Percentiles rank a stretch among this genome's conserved stretches.
phyloP scores from a whole-genome alignment of 1,140 invertebrate genomes.

The Macrobrachium nipponense region DNA sequence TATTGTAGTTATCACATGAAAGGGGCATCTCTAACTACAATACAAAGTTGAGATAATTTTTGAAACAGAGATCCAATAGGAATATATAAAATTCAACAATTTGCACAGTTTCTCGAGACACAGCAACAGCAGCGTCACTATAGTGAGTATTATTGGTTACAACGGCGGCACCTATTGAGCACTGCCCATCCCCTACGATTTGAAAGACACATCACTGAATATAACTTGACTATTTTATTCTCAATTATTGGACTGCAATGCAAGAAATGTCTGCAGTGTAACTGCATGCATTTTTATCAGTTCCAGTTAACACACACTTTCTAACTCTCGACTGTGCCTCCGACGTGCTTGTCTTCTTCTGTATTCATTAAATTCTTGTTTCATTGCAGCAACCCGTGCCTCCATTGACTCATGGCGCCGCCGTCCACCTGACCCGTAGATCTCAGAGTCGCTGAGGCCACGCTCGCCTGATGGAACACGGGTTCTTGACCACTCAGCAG shows the following conservation, averaged over 20 bases:
- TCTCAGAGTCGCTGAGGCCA: slow-evolving; percentile 68
- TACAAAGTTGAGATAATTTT: slow-evolving; percentile 52
- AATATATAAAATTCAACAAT: slow-evolving; percentile 63
- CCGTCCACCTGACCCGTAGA: slow-evolving; percentile 65
- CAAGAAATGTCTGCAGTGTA: slow-evolving; percentile 18
- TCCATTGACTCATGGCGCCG: slow-evolving; percentile 82
- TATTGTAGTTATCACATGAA: slow-evolving; percentile 60
- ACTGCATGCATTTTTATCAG: slow-evolving; percentile 35
- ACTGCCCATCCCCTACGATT: slow-evolving; percentile 30
- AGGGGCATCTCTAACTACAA: slow-evolving; percentile 56
- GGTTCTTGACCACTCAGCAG: slow-evolving; percentile 68
- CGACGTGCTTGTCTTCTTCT: slow-evolving; percentile 83
- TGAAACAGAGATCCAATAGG: slow-evolving; percentile 59
- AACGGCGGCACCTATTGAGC: slow-evolving; percentile 49
- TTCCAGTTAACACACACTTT: slow-evolving; percentile 65
- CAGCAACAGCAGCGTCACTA: slow-evolving; percentile 51
- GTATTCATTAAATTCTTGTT: slow-evolving; percentile 94
- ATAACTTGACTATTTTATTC: slow-evolving; percentile 38
- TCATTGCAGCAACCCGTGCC: slow-evolving; percentile 91
- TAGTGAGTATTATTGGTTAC: slow-evolving; percentile 59
- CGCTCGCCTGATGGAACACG: slow-evolving; percentile 67
- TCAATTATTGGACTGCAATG: slow-evolving; percentile 33
- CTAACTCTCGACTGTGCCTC: slow-evolving; percentile 68
- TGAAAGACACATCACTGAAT: slow-evolving; percentile 54
- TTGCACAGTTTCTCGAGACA: slow-evolving; percentile 56